Base-by-base conservation (phyloP, 23 tunicate genomes). In the Trididemnum nubilum region DNA sequence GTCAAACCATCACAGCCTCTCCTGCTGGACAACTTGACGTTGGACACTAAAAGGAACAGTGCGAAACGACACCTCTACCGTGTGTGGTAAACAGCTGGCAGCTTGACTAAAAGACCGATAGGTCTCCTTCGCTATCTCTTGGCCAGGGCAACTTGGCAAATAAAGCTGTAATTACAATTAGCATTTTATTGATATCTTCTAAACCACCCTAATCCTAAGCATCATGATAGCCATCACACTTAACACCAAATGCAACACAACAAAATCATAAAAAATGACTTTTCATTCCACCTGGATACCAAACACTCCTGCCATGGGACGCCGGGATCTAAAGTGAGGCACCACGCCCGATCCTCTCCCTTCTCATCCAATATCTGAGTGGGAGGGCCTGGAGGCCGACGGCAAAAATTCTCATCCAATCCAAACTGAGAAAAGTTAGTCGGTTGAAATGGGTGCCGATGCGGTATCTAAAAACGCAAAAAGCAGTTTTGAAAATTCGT, bases 261-360 rank as follows among this genome's bases (percentile, higher is more conserved):
- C n/a, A n/a, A n/a, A n/a, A n/a, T n/a, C n/a, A n/a, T n/a, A n/a
- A n/a, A n/a, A n/a, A n/a, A n/a, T n/a, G n/a, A n/a, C n/a, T n/a
- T n/a, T n/a, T n/a, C n/a, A n/a, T n/a, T n/a, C n/a, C n/a, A 92
- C 97, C 69, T 86, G 26, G 92, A 82, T 1, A 92, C 97, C n/a
- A 60, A 35, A 64, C 97, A 92, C 34, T 86, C 84, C 51, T 92
- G 91, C 97, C 97, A 92, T 25, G 72, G 85, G 30, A 70, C 60
- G 12, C 33, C 64, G 1, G 97, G 91, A 32, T 87, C 51, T 19
- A 83, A 32, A 5, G 97, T 92, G 77, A 92, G 79, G 59, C 97
- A 92, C 88, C 88, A 92, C 15, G 88, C 72, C 23, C 64, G 73
- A 72, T 92, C 90, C 24, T 71, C 85, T 7, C 22, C n/a, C 1